These are phyloP conservation scores for Ephydatia muelleri DNA, from an alignment of 37 sponge, comb jelly and placozoan genomes.

Conservation along the genomic window DNA sequence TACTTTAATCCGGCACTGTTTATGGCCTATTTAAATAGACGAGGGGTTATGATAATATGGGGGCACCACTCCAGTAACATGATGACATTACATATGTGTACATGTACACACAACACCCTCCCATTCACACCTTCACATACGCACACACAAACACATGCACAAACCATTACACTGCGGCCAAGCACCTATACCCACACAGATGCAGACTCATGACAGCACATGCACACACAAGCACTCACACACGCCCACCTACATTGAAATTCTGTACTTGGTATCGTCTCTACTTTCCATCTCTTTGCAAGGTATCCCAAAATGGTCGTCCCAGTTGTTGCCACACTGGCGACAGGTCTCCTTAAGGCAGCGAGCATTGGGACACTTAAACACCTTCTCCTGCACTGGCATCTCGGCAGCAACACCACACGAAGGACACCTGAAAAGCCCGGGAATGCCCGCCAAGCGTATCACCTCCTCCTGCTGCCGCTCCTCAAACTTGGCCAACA, in stretches of 20 bases:
- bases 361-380: background rate
- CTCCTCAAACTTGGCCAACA: background rate
- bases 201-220: too few species aligned
- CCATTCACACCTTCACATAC: too few species aligned
- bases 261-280: background rate
- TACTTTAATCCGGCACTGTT: too few species aligned
- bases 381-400: background rate
- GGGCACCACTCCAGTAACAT: too few species aligned
- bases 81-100: too few species aligned
- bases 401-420: background rate
- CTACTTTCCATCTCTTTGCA: background rate
- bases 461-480: background rate
- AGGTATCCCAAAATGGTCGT: background rate
- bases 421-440: background rate
- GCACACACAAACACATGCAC: background rate
- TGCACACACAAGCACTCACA: background rate
- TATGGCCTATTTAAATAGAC: too few species aligned
- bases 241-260: background rate
- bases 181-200: background rate
- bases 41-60: too few species aligned
- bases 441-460: background rate
- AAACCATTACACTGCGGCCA: too few species aligned
- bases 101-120: too few species aligned
- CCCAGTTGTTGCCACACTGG: background rate
- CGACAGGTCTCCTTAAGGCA: background rate